Evolutionary conservation across 2,888 invertebrate genomes (phyloP), one percentile per base, ranked within the genome.

Genomic region (Eupelmus urozonus): DNA sequence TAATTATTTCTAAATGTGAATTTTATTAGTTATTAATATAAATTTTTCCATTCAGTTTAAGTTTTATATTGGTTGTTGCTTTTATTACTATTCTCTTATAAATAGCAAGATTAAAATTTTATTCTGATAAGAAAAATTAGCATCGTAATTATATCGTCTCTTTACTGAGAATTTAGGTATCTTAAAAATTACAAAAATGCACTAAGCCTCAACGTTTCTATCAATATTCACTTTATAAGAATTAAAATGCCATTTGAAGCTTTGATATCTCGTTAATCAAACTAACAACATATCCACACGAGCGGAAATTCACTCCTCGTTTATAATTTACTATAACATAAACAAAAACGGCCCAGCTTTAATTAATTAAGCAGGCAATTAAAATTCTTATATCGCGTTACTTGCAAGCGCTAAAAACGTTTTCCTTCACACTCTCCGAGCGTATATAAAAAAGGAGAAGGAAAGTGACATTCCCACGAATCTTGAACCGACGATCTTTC

Each of bases 321-420:
- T 13, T 49, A 20, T 27, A 23, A 25, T 25, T 51, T 45, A 51
- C 13, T 51, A 25, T 23, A 16, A n/a, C 16, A 34, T 11, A 25
- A 51, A 49, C 34, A 27, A 62, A 63, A 55, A 29, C 29, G 13
- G 55, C n/a, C 20, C n/a, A 45, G 27, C 25, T 20, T 16, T 49
- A 62, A 73, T 67, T 34, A 73, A 69, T 29, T 29, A 27, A 65
- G 16, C 9, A 5, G 11, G 23, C 51, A 78, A 63, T 78, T 69
- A 57, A 74, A 70, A 74, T 78, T 73, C 63, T 69, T 51, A 69
- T 18, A 66, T 51, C 53, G 53, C 18, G 55, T 77, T 72, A 59
- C 42, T 34, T 3, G 27, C 1, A 40, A 3, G 13, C 9, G 11
- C 29, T 20, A 42, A 42, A 40, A 18, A 18, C 51, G 2, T 42